Evolutionary conservation across 1,140 invertebrate species (phyloP), one percentile per base, ranked within the genome.

Genomic region (Lepidotrigona ventralis): DNA sequence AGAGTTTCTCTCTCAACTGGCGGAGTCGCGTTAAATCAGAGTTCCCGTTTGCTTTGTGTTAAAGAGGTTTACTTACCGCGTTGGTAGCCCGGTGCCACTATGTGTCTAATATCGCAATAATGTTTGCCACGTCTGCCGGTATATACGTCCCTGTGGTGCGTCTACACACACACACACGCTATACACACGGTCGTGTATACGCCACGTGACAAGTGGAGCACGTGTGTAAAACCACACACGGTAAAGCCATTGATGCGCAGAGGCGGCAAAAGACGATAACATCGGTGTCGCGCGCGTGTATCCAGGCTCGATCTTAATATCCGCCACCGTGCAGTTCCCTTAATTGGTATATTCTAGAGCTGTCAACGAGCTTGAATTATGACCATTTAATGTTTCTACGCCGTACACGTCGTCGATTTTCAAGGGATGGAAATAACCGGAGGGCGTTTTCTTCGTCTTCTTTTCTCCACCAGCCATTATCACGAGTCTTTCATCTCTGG

Each of bases 271-370:
- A 58, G 63, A 64, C 63, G 85, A 87, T 79, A 73, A 53, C 51
- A 75, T 81, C 79, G n/a, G 33, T 23, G 33, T 29, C 58, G 19
- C 23, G n/a, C 58, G 19, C 23, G n/a, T 87, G 64, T 85, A 81
- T 82, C 79, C 64, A 12, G 64, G 70, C 64, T 82, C 79, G 69
- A 88, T 88, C 86, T 83, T 88, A 88, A 88, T 88, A 88, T 87
- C 86, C 87, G 86, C 56, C 46, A 72, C 66, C 71, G 83, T 60
- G 72, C 68, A 81, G 29, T 46, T 46, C 56, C 53, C 83, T 64
- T 88, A 88, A 88, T 88, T 85, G 84, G 86, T 85, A 87, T 88
- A 88, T 88, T 88, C 85, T 81, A 73, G 80, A 83, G 73, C 84
- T 85, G 87, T 77, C 87, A 81, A 11, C 51, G 60, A 75, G 72